Evolutionary conservation across 2,113 vertebrate species (phyloP), one percentile per base, ranked within the genome.

Genomic region (Mola mola): DNA sequence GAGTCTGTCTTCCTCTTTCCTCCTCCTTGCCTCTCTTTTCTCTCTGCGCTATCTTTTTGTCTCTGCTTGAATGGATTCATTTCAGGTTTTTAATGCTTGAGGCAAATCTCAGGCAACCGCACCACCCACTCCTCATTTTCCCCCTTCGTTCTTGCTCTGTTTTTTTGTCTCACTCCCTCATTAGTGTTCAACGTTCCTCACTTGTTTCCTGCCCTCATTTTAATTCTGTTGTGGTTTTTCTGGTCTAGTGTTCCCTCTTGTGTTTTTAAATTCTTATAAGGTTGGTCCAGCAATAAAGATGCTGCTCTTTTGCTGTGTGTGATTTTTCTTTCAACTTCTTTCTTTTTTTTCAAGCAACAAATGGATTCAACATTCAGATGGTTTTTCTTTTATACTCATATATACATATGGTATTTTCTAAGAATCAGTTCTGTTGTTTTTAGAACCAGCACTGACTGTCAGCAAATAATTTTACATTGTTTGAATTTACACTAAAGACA

Each of bases 31-130:
- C n/a, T 49, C 42, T 49, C 8, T 38, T n/a, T 13, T 24, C 7
- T 37, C 16, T 48, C 50, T 55, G 34, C 51, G 29, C 16, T 17
- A 31, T 63, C 10, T 33, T 16, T 68, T 59, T 21, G 44, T 65
- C 26, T 79, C 37, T 16, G 24, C 24, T 42, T 61, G 64, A 69
- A 47, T 25, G 40, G 49, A 49, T 69, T 66, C 51, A 48, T 76
- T 60, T 73, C 36, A 80, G 68, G 41, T 63, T 76, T 76, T 24
- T 34, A 16, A 19, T 1, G 65, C 81, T 72, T 1, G 11, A 33
- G 69, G 72, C 42, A 7, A 77, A 62, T 2, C 28, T 51, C 56
- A 73, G 36, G 66, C 72, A 70, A 75, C 67, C 73, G 33, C 61
- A 47, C 80, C 62, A 67, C 37, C 22, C 28, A 29, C 41, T 57